Percentiles rank a stretch among this genome's conserved stretches.
phyloP scores from a whole-genome alignment of 2,113 vertebrate genomes.

The Anhinga rufa region DNA sequence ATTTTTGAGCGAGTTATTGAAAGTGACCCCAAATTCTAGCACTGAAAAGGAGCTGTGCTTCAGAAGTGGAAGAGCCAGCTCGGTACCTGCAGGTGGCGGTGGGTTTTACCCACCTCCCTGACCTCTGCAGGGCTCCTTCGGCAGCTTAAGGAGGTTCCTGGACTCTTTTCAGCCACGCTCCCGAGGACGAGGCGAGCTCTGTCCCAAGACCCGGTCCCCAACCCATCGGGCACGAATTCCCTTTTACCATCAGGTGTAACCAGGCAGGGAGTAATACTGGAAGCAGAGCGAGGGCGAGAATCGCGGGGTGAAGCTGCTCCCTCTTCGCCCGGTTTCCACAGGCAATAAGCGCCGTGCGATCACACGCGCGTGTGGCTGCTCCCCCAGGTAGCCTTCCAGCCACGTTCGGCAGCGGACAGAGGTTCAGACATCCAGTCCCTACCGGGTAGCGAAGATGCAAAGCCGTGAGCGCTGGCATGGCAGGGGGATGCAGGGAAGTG shows the following conservation, averaged over 20 bases:
- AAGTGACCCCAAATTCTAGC: constrained; percentile 24
- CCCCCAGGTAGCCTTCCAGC: neutral
- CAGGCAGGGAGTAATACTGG: neutral
- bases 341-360: neutral
- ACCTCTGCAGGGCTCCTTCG: neutral
- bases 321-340: neutral
- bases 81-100: neutral
- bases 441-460: neutral
- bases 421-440: neutral
- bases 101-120: neutral
- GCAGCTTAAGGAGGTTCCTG: neutral
- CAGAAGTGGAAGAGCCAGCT: neutral
- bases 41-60: neutral
- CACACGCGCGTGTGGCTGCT: neutral
- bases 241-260: neutral
- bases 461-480: accelerated
- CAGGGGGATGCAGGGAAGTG: neutral
- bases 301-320: neutral
- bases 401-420: neutral
- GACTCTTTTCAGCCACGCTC: neutral
- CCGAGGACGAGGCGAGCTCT: neutral
- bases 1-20: neutral
- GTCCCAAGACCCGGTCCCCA: neutral
- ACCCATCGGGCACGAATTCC: neutral
- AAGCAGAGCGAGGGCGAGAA: neutral